These are phyloP conservation scores for Pentalonia nigronervosa DNA, from an alignment of 1,140 invertebrate species.

Conservation along the genomic window DNA sequence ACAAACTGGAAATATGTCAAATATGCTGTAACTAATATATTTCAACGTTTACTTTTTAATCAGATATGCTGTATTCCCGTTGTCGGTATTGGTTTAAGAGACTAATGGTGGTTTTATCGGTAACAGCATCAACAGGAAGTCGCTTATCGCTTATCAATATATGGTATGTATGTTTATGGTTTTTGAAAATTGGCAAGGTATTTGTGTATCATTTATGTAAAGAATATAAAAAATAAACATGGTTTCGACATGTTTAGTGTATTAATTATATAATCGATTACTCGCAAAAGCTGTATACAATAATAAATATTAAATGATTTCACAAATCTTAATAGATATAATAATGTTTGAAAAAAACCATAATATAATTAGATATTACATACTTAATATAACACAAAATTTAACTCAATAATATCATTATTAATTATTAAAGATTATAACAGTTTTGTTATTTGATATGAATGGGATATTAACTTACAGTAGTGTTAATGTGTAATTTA, in stretches of 20 bases:
- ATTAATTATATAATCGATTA: neutral
- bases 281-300: too few relatives aligned
- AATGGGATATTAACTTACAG: too few relatives aligned
- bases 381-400: too few relatives aligned
- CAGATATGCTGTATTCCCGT: neutral
- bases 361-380: neutral
- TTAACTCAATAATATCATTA: neutral
- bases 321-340: neutral
- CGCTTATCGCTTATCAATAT: neutral
- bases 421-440: too few relatives aligned
- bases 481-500: too few relatives aligned
- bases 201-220: neutral
- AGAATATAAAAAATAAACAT: neutral
- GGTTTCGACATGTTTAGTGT: neutral
- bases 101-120: slow-evolving; percentile 31
- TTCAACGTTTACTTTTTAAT: neutral
- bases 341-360: neutral
- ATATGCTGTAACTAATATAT: neutral
- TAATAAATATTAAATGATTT: neutral
- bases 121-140: neutral
- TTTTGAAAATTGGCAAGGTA: neutral
- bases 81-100: neutral
- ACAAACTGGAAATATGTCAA: neutral
- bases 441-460: neutral
- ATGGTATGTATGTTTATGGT: neutral